Conservation (phyloP, 2,113 vertebrate genomes). For the Ochotona princeps region DNA sequence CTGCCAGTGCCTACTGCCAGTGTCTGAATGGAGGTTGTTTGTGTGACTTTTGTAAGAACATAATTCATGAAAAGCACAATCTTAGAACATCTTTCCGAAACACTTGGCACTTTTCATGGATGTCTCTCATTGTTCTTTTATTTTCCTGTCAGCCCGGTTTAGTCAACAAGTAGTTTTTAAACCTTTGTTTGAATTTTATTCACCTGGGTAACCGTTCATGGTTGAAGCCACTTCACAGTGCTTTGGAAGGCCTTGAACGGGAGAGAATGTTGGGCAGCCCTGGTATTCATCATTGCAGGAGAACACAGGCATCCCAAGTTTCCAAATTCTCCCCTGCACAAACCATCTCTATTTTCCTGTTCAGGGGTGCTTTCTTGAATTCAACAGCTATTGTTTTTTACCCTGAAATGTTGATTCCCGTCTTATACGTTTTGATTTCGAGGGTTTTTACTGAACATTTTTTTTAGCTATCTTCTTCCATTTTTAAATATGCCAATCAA, state of each 20-base stretch:
- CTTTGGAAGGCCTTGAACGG: not conserved
- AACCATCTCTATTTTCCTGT: not conserved
- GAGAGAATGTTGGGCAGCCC: not conserved
- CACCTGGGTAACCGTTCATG: not conserved
- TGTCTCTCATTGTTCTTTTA: not conserved
- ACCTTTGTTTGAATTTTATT: conserved; percentile 41
- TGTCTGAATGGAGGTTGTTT: not conserved
- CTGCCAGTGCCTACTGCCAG: not conserved
- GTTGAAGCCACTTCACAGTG: not conserved
- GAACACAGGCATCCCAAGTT: not conserved
- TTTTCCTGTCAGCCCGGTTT: conserved; percentile 2
- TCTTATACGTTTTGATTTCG: not conserved
- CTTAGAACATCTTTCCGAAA: conserved; percentile 24
- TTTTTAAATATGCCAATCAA: not conserved
- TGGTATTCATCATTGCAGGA: not conserved
- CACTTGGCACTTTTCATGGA: not conserved
- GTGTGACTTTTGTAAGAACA: not conserved
- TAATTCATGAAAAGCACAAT: not conserved
- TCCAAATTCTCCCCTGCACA: not conserved
- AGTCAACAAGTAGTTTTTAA: conserved; percentile 6
- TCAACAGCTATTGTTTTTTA: not conserved
- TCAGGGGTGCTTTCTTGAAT: not conserved
- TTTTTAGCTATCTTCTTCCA: conserved; percentile 20
- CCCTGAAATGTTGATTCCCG: conserved; percentile 2
- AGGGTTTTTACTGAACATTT: not conserved